Conservation (phyloP, 1,140 invertebrate species). For the Drosophila hydei region DNA sequence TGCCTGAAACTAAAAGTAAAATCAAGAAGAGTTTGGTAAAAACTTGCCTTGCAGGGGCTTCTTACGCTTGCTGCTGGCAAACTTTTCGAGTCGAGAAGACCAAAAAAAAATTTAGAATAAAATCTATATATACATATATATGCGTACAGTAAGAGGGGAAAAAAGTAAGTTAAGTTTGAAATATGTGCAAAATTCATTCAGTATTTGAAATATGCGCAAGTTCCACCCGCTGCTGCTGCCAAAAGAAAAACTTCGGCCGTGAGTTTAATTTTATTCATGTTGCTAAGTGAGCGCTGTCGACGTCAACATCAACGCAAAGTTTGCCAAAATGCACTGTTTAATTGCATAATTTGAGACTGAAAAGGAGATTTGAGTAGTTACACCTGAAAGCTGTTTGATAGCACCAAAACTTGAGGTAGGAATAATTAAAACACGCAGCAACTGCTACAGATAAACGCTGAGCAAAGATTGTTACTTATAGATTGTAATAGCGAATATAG, state of each 20-base stretch:
- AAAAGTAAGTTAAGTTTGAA: conserved; percentile 68
- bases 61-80: conserved; percentile 11
- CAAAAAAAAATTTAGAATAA: conserved; percentile 23
- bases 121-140: not conserved
- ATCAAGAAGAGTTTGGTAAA: conserved; percentile 56
- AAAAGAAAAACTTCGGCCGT: conserved; percentile 67
- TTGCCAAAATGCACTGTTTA: conserved; percentile 74
- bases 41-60: conserved; percentile 12
- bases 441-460: not conserved
- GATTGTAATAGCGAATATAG: not conserved
- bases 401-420: conserved; percentile 3
- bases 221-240: conserved; percentile 50
- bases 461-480: not conserved
- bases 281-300: conserved; percentile 63
- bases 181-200: conserved; percentile 56
- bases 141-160: conserved; percentile 4
- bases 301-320: conserved; percentile 45
- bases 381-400: conserved; percentile 42
- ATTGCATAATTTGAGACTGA: conserved; percentile 76
- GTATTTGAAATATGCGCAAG: conserved; percentile 80
- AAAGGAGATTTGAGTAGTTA: conserved; percentile 55
- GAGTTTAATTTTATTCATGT: conserved; percentile 81
- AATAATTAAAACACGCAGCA: conserved; percentile 1
- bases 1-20: conserved; percentile 74
- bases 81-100: conserved; percentile 25